phyloP scores from a whole-genome alignment of 2,113 vertebrate species.

The Forbesichthys papilliferus region DNA sequence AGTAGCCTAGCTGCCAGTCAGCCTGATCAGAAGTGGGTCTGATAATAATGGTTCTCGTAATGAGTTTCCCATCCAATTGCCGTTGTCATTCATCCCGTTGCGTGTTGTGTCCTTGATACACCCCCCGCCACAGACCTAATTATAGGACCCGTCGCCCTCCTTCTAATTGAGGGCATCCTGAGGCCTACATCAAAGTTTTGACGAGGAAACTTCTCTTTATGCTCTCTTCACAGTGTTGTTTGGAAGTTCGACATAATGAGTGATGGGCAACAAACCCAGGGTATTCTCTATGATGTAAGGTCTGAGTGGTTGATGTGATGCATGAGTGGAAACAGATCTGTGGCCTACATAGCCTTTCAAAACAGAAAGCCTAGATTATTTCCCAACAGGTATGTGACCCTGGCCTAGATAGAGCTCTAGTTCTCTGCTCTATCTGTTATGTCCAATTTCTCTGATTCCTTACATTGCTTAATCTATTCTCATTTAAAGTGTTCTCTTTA shows the following conservation, averaged over 20 bases:
- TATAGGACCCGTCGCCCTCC: conserved; percentile 73
- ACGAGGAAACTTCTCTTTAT: not conserved
- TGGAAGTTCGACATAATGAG: too few species aligned
- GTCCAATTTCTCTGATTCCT: conserved; percentile 22
- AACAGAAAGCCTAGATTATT: conserved; percentile 23
- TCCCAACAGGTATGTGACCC: conserved; percentile 53
- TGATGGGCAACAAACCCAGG: too few species aligned
- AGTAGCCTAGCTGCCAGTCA: conserved; percentile 27
- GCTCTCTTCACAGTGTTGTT: not conserved
- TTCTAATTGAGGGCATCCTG: conserved; percentile 78
- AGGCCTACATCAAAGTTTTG: conserved; percentile 64
- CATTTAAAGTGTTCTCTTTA: not conserved
- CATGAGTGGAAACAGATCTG: conserved; percentile 42
- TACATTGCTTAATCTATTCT: not conserved
- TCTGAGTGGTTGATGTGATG: conserved; percentile 26
- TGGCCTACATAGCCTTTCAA: conserved; percentile 61
- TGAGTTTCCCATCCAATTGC: conserved; percentile 56
- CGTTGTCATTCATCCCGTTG: conserved; percentile 64
- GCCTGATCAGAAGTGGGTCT: conserved; percentile 50
- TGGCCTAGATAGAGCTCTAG: conserved; percentile 64
- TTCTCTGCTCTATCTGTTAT: conserved; percentile 44
- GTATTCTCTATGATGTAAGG: not conserved
- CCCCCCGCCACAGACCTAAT: conserved; percentile 63
- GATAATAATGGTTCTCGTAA: conserved; percentile 46
- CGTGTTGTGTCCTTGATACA: conserved; percentile 69